Evolutionary conservation across 2,797 vertebrate genomes (phyloP), one percentile per base, ranked within the genome.

Genomic region (Acanthis flammea): DNA sequence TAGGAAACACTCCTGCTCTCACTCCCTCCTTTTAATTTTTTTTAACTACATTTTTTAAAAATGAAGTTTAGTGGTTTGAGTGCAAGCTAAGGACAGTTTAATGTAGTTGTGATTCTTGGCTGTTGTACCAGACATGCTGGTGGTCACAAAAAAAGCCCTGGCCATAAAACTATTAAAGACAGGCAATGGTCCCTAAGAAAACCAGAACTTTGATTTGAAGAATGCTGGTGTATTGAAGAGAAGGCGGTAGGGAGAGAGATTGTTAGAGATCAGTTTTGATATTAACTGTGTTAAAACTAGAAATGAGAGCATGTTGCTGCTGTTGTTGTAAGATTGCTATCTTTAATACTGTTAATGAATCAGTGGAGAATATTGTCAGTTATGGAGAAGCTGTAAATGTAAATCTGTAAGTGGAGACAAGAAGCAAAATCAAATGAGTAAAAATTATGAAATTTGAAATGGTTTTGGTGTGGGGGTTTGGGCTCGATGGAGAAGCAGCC

Each of bases 401-500:
- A 31, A 93, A 57, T 88, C 53, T 91, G 30, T 79, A 63, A 83
- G 35, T 76, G 70, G 44, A 88, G 65, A 60, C 54, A 65, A 83
- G 35, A 76, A 92, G 37, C 37, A 63, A 90, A 91, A 92, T 90
- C 25, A 85, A 92, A 84, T 84, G 1, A 76, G 87, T 77, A 77
- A 91, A 90, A 78, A 86, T 82, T 4, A 25, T 63, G 44, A 87
- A 31, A 91, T 95, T 92, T 93, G 45, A 88, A 93, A 66, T 77
- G 68, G 41, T 83, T 24, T 15, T 87, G 76, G 23, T 11, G 19
- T 93, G 51, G 41, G 73, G 31, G 37, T 91, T 54, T 74, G 53
- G 88, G 70, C 76, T 83, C 71, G 74, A 50, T 37, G n/a, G 94
- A 86, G 77, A 92, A 95, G 71, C 85, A 88, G 94, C 47, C 92